Base-by-base conservation (phyloP, 2,113 vertebrate species). In the Colistium nudipinnis region DNA sequence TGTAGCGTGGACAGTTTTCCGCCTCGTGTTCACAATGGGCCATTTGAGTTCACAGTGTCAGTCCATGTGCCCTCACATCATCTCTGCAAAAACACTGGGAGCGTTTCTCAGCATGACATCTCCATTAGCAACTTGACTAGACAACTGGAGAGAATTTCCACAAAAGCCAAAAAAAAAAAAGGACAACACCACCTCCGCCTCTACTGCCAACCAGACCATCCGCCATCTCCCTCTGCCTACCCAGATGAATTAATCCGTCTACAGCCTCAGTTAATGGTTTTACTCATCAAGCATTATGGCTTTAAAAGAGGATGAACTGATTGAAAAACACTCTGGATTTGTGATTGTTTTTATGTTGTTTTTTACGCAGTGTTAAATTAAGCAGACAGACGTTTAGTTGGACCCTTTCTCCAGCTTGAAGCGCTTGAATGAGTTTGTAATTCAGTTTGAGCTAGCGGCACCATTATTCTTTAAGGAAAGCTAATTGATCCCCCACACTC, bases 251-350 rank as follows among this genome's bases (percentile, higher is more conserved):
- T 92, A 54, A 79, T 83, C 86, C 84, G 90, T 89, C 75, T 90
- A 86, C 4, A 33, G 88, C 67, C 69, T 86, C 74, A 78, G 89
- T 64, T 93, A 82, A 84, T 93, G 92, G 91, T 90, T 89, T 87
- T 89, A 93, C 90, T 82, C 85, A 80, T 86, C 83, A 75, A 55
- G 81, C 45, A n/a, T 82, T 72, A 76, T 83, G 54, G 74, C 70
- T 88, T 65, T 76, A 66, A 82, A 85, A 77, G 74, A 71, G 52
- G 39, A 14, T 6, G 56, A 74, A 74, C 64, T 71, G 77, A 88
- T 88, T 87, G 75, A 73, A 87, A 84, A 84, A 83, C 65, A 65
- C 36, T 61, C 17, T 27, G 9, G 10, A 49, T 53, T 65, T 45
- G 25, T 63, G 57, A 69, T 78, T 70, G 70, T 70, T 80, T 74